Conservation (phyloP, 2,797 vertebrate species). For the Harpagifer antarcticus region DNA sequence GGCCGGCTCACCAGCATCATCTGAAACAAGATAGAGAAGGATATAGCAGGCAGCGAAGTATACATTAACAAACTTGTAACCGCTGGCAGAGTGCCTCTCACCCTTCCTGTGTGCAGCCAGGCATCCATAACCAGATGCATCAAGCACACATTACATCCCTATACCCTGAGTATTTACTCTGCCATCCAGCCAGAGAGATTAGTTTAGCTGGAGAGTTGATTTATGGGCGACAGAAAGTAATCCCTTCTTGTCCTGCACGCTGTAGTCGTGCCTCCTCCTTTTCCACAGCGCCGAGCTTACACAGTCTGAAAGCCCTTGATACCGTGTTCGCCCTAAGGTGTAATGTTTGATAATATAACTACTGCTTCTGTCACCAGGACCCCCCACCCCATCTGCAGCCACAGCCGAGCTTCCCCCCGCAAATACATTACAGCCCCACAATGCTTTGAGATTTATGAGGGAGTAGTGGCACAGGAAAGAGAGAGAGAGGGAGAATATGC, state of each 20-base stretch:
- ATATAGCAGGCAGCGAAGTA: constrained; percentile 57
- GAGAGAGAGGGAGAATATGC: constrained; percentile 92
- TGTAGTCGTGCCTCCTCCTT: constrained; percentile 87
- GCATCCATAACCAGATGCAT: constrained; percentile 77
- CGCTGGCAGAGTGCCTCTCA: constrained; percentile 68
- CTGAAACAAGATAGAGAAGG: constrained; percentile 74
- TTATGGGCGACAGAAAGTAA: constrained; percentile 94
- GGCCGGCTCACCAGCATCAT: constrained; percentile 35
- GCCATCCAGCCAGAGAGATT: constrained; percentile 90
- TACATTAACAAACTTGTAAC: constrained; percentile 85
- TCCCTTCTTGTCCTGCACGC: constrained; percentile 87
- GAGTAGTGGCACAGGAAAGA: constrained; percentile 87
- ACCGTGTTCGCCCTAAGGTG: constrained; percentile 94
- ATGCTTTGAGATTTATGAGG: constrained; percentile 98
- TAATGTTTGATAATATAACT: constrained; percentile 99
- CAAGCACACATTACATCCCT: constrained; percentile 79
- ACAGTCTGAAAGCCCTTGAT: constrained; percentile 88
- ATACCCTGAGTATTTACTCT: constrained; percentile 85
- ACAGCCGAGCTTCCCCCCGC: constrained; percentile 67
- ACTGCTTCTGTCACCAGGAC: constrained; percentile 93
- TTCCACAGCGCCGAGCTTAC: constrained; percentile 76
- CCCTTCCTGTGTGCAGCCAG: constrained; percentile 63
- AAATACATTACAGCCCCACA: constrained; percentile 94
- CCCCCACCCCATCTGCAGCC: constrained; percentile 64
- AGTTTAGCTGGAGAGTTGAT: constrained; percentile 92